Evolutionary conservation across 2,113 vertebrate genomes (phyloP).

Genomic region (Litocranius walleri): DNA sequence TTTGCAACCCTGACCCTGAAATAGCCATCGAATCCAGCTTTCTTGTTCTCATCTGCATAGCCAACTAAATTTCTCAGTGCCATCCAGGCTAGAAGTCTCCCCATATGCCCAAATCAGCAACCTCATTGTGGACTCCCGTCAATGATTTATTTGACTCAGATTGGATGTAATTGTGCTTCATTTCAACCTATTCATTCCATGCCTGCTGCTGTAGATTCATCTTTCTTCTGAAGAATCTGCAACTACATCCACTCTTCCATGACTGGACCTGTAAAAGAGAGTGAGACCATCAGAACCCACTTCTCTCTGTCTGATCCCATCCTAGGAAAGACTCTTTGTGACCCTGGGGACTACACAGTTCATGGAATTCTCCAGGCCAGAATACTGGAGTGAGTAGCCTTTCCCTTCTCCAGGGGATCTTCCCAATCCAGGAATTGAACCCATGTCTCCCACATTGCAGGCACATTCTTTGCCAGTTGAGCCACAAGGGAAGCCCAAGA

Average conservation of each 20-base stretch:
- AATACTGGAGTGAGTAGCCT: not conserved
- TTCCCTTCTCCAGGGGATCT: not conserved
- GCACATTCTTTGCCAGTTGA: not conserved
- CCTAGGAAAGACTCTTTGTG: fast-evolving
- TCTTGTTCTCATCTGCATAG: not conserved
- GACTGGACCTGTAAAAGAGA: not conserved
- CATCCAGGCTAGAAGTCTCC: not conserved
- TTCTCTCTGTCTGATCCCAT: not conserved
- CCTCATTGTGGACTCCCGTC: not conserved
- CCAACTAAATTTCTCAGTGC: not conserved
- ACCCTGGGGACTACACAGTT: not conserved
- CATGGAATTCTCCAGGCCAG: not conserved
- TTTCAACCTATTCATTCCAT: not conserved
- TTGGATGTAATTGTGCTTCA: not conserved
- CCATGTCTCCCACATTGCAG: not conserved
- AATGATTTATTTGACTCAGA: not conserved
- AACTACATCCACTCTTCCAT: not conserved
- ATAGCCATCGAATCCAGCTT: not conserved
- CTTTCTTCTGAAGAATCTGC: not conserved
- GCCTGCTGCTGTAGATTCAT: not conserved
- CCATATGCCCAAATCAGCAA: not conserved
- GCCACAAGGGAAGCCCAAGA: not conserved
- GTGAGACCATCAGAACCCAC: not conserved
- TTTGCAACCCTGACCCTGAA: not conserved
- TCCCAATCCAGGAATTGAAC: not conserved